A percentile compares a stretch with the other conserved stretches of the same genome.
Conservation (phyloP, 2,888 invertebrate genomes). For the Thumatha senex region DNA sequence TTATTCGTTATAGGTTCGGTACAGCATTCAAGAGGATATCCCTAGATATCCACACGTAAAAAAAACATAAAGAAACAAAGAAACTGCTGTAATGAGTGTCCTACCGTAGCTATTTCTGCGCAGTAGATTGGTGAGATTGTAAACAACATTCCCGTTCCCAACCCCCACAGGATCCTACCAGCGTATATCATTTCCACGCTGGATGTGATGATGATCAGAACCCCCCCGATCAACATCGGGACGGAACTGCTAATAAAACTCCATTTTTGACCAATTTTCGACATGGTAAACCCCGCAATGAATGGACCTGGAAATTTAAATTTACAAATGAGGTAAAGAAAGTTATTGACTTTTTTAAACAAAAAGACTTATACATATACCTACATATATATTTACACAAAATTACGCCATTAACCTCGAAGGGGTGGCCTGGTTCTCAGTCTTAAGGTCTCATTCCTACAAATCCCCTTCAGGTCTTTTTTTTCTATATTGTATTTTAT, state of each 20-base stretch:
- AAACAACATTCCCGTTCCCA: constrained; percentile 87
- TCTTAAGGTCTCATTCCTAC: no score
- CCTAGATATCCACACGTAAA: no score
- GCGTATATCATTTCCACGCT: constrained; percentile 76
- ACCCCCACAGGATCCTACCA: constrained; percentile 84
- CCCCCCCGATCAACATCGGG: constrained; percentile 88
- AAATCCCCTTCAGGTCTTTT: no score
- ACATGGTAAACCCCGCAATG: constrained; percentile 86
- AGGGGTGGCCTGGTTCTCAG: no score
- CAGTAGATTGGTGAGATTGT: constrained; percentile 93
- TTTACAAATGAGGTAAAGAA: neutral
- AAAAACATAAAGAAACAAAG: no score
- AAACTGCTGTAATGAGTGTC: neutral
- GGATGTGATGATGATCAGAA: constrained; percentile 83
- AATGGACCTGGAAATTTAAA: constrained; percentile 83
- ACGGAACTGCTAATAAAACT: constrained; percentile 85
- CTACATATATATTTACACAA: no score
- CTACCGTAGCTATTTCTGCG: constrained; percentile 91
- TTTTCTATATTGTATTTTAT: no score
- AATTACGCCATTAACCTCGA: no score
- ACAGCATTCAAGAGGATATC: no score
- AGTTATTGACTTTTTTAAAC: no score
- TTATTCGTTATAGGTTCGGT: no score
- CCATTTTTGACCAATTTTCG: constrained; percentile 87
- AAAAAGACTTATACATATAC: no score